These are phyloP conservation scores for Actinemys pallida DNA, from an alignment of 2,113 vertebrate genomes.

Conservation along the genomic window DNA sequence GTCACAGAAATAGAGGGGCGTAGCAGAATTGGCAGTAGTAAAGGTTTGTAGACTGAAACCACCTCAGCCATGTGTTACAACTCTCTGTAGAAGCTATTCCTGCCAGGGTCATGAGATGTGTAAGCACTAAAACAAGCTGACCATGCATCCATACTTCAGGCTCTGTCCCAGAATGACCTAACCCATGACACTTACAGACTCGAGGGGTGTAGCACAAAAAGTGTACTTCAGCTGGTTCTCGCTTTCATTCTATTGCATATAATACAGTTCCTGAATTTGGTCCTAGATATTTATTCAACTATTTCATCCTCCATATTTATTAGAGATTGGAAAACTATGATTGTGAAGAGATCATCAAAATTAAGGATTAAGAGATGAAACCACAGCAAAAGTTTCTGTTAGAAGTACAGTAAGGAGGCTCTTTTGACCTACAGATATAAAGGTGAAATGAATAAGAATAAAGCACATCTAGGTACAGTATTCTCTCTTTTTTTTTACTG, in stretches of 20 bases:
- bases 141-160: background rate
- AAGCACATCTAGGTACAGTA: background rate
- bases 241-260: background rate
- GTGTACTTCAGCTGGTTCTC: background rate
- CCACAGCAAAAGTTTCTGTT: background rate
- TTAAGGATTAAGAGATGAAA: background rate
- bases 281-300: background rate
- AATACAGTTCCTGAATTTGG: background rate
- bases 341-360: background rate
- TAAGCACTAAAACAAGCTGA: background rate
- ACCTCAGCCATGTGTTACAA: background rate
- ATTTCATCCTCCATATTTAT: background rate
- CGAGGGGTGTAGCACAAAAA: accelerated
- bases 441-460: background rate
- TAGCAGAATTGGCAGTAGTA: too few species aligned
- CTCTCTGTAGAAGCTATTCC: background rate
- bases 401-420: background rate
- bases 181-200: background rate
- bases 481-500: background rate
- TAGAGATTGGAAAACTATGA: background rate
- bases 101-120: background rate
- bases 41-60: too few species aligned
- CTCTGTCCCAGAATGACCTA: background rate
- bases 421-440: background rate
- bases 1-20: background rate